Percentiles rank a stretch among this genome's conserved stretches.
Evolutionary conservation across 2,113 vertebrate genomes (phyloP).

Genomic region (Pygoscelis adeliae): DNA sequence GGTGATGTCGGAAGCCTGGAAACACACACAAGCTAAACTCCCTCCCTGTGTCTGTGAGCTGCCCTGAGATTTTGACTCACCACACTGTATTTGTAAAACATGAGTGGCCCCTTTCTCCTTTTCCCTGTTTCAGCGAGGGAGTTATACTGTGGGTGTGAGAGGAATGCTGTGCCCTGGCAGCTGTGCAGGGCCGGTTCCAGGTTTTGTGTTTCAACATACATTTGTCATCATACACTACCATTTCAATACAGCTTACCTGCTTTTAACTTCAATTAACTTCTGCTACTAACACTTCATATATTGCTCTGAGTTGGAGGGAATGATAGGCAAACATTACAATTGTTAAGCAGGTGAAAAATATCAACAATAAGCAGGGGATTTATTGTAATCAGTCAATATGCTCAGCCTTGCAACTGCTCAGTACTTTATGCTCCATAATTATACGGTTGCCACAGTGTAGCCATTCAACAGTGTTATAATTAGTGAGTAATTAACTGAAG

Average conservation of each 20-base stretch:
- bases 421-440: conserved; percentile 73
- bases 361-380: conserved; percentile 67
- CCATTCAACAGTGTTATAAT: conserved; percentile 79
- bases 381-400: conserved; percentile 74
- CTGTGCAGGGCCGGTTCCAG: not conserved
- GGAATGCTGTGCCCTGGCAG: not conserved
- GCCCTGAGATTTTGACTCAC: not conserved
- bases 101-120: not conserved
- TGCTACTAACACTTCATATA: not conserved
- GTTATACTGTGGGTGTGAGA: not conserved
- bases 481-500: conserved; percentile 79
- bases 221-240: not conserved
- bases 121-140: not conserved
- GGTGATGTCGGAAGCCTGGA: not conserved
- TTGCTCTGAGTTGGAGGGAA: not conserved
- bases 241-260: not conserved
- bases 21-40: not conserved
- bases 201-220: not conserved
- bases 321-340: conserved; percentile 48
- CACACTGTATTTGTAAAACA: not conserved
- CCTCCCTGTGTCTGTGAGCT: not conserved
- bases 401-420: conserved; percentile 66
- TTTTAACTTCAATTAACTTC: conserved; percentile 14
- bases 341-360: conserved; percentile 72
- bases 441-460: conserved; percentile 70